phyloP scores from a whole-genome alignment of 2,797 vertebrate species.

The Allochrocebus solatus region DNA sequence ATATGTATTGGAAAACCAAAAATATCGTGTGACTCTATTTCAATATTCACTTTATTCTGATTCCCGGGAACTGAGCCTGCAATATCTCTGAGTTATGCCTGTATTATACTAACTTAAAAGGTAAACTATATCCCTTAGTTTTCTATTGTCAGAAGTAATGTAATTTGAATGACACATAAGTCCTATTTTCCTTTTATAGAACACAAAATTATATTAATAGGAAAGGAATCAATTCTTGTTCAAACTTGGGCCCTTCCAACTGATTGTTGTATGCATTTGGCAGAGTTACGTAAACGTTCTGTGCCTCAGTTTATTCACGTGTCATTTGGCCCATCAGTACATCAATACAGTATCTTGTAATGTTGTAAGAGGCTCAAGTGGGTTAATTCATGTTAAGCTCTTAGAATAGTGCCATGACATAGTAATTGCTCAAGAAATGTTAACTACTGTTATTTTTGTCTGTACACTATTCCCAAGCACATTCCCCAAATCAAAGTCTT shows the following conservation, averaged over 20 bases:
- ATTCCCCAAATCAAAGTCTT: background rate
- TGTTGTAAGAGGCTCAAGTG: background rate
- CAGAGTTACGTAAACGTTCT: background rate
- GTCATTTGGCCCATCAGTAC: background rate
- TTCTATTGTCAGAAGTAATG: background rate
- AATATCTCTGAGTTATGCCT: background rate
- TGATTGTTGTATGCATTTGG: background rate
- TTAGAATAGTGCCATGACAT: background rate
- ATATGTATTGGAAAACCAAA: background rate
- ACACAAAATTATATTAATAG: background rate
- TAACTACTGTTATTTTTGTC: background rate
- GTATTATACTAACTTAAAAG: background rate
- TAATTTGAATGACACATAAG: background rate
- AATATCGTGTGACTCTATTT: background rate
- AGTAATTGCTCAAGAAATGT: conserved; percentile 15
- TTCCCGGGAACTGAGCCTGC: no score
- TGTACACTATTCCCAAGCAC: background rate
- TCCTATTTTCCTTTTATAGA: background rate
- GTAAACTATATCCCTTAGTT: background rate
- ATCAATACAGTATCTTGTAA: background rate
- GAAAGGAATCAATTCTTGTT: background rate
- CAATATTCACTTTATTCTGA: background rate
- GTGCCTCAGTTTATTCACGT: background rate
- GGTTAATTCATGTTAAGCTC: background rate
- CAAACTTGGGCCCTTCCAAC: background rate